A percentile compares a stretch with the other conserved stretches of the same genome.
phyloP scores from a whole-genome alignment of 2,113 vertebrate genomes.

The Callopanchax toddi region DNA sequence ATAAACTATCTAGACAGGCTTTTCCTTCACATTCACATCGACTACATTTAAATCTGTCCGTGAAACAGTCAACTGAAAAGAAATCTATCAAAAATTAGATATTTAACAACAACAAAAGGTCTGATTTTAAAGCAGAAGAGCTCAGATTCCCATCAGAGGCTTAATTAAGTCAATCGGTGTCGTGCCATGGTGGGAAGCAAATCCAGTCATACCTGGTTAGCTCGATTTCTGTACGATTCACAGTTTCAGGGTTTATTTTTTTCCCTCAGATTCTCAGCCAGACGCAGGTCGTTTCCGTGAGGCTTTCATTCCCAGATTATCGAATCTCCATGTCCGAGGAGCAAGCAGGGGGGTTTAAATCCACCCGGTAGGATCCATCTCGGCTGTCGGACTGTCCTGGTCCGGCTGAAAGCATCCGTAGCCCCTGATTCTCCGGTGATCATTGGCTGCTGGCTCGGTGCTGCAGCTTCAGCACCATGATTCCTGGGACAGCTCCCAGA shows the following conservation, averaged over 20 bases:
- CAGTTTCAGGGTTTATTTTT: conserved; percentile 38
- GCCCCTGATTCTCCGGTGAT: conserved; percentile 58
- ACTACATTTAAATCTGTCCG: conserved; percentile 25
- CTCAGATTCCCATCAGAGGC: conserved; percentile 34
- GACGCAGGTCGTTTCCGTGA: conserved; percentile 30
- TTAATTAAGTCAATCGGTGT: conserved; percentile 48
- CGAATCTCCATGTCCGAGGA: conserved; percentile 27
- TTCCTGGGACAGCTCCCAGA: conserved; percentile 83
- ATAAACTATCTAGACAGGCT: conserved; percentile 56
- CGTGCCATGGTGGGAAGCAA: conserved; percentile 45
- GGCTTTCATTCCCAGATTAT: conserved; percentile 43
- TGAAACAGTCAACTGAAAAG: conserved; percentile 25
- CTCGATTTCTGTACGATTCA: conserved; percentile 54
- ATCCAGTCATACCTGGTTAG: conserved; percentile 68
- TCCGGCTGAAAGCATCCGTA: conserved; percentile 57
- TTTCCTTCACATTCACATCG: conserved; percentile 47
- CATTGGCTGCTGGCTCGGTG: conserved; percentile 70
- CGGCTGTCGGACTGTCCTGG: conserved; percentile 66
- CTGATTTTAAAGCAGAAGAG: conserved; percentile 19
- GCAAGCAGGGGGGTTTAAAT: too few species aligned
- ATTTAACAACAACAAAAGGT: conserved; percentile 7
- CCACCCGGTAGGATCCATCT: conserved; percentile 58
- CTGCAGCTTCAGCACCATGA: conserved; percentile 82
- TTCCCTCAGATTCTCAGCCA: conserved; percentile 24
- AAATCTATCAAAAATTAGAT: conserved; percentile 15